These are phyloP conservation scores for Monochamus alternatus DNA, from an alignment of 2,888 invertebrate genomes.

Conservation along the genomic window DNA sequence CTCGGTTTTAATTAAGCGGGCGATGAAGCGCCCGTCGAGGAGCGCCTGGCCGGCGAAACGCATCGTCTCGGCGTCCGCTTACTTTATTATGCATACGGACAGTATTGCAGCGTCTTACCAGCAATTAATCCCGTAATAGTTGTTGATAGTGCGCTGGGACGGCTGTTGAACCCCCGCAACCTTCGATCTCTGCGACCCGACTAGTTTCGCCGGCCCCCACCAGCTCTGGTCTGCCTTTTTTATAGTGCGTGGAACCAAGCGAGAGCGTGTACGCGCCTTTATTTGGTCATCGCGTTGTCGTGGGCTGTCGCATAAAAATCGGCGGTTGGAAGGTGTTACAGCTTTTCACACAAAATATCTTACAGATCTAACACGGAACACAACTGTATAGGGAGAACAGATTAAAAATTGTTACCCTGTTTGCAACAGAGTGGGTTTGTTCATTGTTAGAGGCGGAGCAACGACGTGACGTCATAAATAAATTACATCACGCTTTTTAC, in stretches of 20 bases:
- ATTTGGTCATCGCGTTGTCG: conserved; percentile 12
- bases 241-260: neutral
- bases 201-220: conserved; percentile 47
- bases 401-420: no score
- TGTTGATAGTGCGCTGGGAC: conserved; percentile 52
- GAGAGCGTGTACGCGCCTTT: conserved; percentile 12
- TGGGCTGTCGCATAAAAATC: neutral
- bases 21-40: neutral
- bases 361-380: no score
- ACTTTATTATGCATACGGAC: conserved; percentile 40
- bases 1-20: neutral
- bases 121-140: conserved; percentile 57
- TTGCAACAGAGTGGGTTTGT: no score
- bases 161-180: conserved; percentile 57
- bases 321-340: no score
- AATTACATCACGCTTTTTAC: no score
- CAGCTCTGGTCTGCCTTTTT: conserved; percentile 25
- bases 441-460: no score
- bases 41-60: conserved; percentile 21
- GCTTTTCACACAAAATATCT: no score
- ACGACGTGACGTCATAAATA: no score
- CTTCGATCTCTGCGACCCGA: conserved; percentile 55
- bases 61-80: neutral
- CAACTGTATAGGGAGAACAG: no score
- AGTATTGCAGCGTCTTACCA: conserved; percentile 42